Conservation (phyloP, 2,797 vertebrate genomes). For the Pagetopsis macropterus region DNA sequence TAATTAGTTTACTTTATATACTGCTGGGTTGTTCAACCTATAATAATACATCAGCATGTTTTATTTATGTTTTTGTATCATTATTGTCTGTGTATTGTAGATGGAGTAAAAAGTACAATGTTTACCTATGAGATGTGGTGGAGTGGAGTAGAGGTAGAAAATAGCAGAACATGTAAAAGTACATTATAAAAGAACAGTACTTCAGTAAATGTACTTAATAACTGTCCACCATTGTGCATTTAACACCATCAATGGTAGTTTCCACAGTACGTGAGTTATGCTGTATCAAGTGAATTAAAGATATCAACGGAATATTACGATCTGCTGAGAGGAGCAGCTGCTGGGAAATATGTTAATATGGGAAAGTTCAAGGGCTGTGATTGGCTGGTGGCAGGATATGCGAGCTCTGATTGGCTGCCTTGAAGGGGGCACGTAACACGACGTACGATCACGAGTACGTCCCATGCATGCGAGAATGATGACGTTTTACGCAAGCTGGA, state of each 20-base stretch:
- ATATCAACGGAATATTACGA: not conserved
- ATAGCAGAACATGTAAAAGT: no score
- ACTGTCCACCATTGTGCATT: no score
- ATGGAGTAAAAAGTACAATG: no score
- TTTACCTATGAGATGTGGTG: no score
- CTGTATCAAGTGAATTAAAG: constrained; percentile 17
- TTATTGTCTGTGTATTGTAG: no score
- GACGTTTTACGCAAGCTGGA: constrained; percentile 16
- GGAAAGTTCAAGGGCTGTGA: constrained; percentile 21
- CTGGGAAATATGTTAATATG: constrained; percentile 35
- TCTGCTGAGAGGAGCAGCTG: constrained; percentile 10
- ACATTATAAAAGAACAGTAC: no score
- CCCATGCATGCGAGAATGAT: not conserved
- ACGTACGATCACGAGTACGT: constrained; percentile 20
- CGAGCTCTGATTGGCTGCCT: constrained; percentile 36
- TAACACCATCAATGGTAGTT: constrained; percentile 48
- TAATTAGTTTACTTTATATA: no score
- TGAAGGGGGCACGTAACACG: not conserved
- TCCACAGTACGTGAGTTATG: constrained; percentile 14
- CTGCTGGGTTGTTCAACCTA: no score
- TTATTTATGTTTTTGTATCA: no score
- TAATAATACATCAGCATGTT: no score
- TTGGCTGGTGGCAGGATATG: constrained; percentile 26
- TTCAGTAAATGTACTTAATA: no score
- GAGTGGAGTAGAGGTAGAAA: no score